These are phyloP conservation scores for Lepidostoma basale DNA, from an alignment of 1,140 invertebrate genomes.

Conservation along the genomic window DNA sequence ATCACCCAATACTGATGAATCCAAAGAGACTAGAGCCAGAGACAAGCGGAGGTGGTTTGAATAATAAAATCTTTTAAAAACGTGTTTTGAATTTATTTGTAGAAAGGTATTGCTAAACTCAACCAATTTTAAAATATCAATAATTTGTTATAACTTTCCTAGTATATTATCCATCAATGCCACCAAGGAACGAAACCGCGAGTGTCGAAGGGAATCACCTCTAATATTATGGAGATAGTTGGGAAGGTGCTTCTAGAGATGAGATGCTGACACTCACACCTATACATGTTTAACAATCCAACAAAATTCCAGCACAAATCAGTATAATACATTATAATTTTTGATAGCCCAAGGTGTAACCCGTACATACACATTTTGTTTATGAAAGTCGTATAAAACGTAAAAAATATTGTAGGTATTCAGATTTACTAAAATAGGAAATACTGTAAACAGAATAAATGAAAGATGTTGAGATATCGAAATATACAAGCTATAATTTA, in stretches of 20 bases:
- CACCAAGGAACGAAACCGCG: too few species aligned
- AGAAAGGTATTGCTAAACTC: neutral
- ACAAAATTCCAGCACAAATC: too few species aligned
- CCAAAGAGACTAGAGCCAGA: too few species aligned
- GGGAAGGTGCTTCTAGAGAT: too few species aligned
- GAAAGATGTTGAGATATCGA: neutral
- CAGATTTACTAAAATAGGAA: neutral
- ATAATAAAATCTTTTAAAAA: slow-evolving; percentile 6
- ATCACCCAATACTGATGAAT: too few species aligned
- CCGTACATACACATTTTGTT: neutral
- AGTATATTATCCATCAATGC: too few species aligned
- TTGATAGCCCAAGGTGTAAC: slow-evolving; percentile 9
- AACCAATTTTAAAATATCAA: neutral
- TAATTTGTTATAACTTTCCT: neutral
- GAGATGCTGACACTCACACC: too few species aligned
- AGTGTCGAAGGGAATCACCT: too few species aligned
- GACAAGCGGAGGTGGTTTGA: neutral
- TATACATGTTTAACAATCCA: too few species aligned
- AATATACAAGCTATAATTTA: slow-evolving; percentile 22
- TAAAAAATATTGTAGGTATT: slow-evolving; percentile 21
- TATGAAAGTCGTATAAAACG: slow-evolving; percentile 18
- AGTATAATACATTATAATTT: slow-evolving; percentile 12
- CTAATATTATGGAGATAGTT: too few species aligned
- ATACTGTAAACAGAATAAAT: neutral
- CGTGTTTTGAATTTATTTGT: slow-evolving; percentile 1